These are phyloP conservation scores for Scolopax rusticola DNA, from an alignment of 2,797 vertebrate species.

Conservation along the genomic window DNA sequence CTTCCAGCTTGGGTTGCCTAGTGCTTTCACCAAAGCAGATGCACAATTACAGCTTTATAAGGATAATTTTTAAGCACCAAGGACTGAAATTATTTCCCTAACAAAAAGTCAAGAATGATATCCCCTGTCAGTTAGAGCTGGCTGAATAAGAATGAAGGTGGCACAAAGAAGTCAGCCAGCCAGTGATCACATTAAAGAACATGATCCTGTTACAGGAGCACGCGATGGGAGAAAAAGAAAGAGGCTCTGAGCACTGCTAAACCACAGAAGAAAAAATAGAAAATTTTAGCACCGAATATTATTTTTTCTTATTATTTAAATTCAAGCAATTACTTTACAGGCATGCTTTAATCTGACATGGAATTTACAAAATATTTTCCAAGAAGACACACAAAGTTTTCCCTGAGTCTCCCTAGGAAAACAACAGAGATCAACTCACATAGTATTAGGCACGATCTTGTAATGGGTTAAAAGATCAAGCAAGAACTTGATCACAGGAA, in stretches of 20 bases:
- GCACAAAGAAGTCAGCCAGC: constrained; percentile 4
- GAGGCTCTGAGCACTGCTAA: not conserved
- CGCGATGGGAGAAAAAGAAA: not conserved
- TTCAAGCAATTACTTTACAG: not conserved
- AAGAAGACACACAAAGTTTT: not conserved
- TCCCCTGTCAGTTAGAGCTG: constrained; percentile 33
- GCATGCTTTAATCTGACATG: not conserved
- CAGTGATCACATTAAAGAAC: not conserved
- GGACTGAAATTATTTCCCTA: constrained; percentile 34
- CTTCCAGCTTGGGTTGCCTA: not conserved
- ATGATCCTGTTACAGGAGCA: constrained; percentile 8
- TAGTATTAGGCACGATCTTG: not conserved
- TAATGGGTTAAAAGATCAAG: not conserved
- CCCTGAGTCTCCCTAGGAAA: not conserved
- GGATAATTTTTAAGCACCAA: constrained; percentile 18
- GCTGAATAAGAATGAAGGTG: constrained; percentile 30
- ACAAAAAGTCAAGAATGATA: constrained; percentile 50
- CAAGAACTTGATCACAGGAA: not conserved
- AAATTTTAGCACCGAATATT: not conserved
- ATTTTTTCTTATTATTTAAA: not conserved
- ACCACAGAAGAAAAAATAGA: not conserved
- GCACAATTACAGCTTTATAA: not conserved
- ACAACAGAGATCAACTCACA: not conserved
- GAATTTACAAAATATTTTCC: not conserved
- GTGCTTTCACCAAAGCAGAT: constrained; percentile 6